Percentiles rank a stretch among this genome's conserved stretches.
phyloP scores from a whole-genome alignment of 2,113 vertebrate species.

The Leucosticte australis region DNA sequence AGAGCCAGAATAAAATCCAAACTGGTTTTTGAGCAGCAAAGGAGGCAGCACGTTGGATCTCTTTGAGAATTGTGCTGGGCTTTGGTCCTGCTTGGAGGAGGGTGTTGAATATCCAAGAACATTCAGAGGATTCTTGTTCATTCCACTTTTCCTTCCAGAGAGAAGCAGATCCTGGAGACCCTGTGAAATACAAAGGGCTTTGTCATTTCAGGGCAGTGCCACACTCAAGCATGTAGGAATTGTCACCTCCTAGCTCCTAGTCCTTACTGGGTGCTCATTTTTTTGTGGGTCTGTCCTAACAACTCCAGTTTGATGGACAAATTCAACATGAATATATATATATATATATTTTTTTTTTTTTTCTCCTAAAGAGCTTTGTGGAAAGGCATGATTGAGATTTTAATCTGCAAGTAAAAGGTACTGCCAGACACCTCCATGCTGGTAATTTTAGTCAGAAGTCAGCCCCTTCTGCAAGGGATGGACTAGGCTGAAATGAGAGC shows the following conservation, averaged over 20 bases:
- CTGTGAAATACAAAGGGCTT: not conserved
- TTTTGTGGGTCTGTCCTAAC: not conserved
- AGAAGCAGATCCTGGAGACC: not conserved
- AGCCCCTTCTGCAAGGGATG: not conserved
- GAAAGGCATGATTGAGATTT: not conserved
- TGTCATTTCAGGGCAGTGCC: not conserved
- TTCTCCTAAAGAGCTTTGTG: not conserved
- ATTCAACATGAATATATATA: not conserved
- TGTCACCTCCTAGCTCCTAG: not conserved
- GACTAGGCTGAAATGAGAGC: not conserved
- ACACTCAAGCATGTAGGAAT: not conserved
- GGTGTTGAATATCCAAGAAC: not conserved
- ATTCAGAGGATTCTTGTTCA: not conserved
- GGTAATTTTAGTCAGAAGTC: not conserved
- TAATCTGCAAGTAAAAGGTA: not conserved
- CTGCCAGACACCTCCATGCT: not conserved
- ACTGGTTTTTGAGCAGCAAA: not conserved
- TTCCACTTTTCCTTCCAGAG: not conserved
- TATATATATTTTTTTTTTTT: not conserved
- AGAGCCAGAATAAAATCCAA: conserved; percentile 20
- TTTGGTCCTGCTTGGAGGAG: conserved; percentile 15
- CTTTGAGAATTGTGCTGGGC: conserved; percentile 10
- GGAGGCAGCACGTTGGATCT: not conserved
- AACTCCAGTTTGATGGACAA: not conserved
- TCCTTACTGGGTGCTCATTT: not conserved